Base-by-base conservation (phyloP, 2,797 vertebrate genomes). In the Clarias pachynema region DNA sequence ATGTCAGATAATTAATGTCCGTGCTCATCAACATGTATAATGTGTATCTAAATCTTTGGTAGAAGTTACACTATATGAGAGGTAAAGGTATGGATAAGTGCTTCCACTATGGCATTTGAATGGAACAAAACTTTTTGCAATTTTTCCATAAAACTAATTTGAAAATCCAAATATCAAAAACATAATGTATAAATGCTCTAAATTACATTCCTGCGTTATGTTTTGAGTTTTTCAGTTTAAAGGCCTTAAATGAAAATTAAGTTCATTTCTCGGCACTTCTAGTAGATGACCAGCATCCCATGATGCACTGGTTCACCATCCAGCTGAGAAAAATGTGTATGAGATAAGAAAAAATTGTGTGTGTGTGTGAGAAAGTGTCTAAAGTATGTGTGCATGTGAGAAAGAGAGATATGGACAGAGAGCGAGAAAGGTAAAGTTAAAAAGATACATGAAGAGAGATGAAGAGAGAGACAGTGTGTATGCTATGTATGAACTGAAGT, bases 281-380 rank as follows among this genome's bases (percentile, higher is more conserved):
- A 74, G 6, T 29, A 53, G 5, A 26, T 1, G 26, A 24, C 40
- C 44, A 12, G 44, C 44, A 24, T 22, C 44, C 26, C 53, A 22
- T 20, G 59, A 86, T 88, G 92, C 90, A 79, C 31, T 40, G n/a
- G 57, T 92, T 90, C 89, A 93, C 94, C 96, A 94, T 96, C 94
- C 93, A 95, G 95, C 93, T 92, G 95, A 26, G 31, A 77, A 57
- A 77, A 26, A 31, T 69, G 26, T 26, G 34, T 49, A 8, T 34
- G 3, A 34, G 63, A 56, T 10, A 56, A 68, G 24, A 31, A 29
- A 20, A 24, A 20, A 80, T 34, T 10, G 44, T 53, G 12, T 49
- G 40, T 73, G 37, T 40, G 68, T 40, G 34, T 24, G 68, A 14
- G 34, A 14, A 12, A 12, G 34, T 34, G 29, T 37, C 22, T 34